phyloP scores from a whole-genome alignment of 2,113 vertebrate genomes.

The Gadus macrocephalus region DNA sequence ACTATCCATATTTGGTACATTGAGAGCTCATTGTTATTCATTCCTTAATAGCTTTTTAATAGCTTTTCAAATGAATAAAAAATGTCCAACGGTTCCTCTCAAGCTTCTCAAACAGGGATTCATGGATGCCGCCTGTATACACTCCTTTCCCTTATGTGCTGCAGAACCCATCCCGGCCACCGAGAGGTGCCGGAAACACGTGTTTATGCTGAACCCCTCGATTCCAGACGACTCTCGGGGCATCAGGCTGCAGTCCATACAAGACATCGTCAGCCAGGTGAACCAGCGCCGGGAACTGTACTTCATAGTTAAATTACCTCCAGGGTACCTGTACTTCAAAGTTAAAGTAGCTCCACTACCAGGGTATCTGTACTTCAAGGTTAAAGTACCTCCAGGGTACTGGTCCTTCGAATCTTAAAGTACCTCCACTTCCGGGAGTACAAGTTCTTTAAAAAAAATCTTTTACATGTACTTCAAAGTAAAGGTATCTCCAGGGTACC shows the following conservation, averaged over 20 bases:
- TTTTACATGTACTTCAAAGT: too few relatives aligned
- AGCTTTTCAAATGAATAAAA: too few relatives aligned
- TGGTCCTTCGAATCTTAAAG: neutral
- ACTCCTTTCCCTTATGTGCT: conserved; percentile 3
- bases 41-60: too few relatives aligned
- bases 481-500: too few relatives aligned
- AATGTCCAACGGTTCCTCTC: too few relatives aligned
- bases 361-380: neutral
- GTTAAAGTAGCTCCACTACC: neutral
- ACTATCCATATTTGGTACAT: too few relatives aligned
- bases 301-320: neutral
- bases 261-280: conserved; percentile 72
- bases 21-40: too few relatives aligned
- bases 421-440: too few relatives aligned
- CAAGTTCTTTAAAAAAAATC: too few relatives aligned
- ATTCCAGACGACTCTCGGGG: conserved; percentile 53
- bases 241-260: conserved; percentile 68
- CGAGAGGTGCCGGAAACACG: conserved; percentile 52
- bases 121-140: neutral
- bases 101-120: neutral
- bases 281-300: neutral
- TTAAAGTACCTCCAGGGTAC: too few relatives aligned
- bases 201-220: conserved; percentile 64
- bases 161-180: conserved; percentile 61
- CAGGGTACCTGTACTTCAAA: neutral